Percentiles rank a stretch among this genome's conserved stretches.
These are phyloP conservation scores for Nicator chloris DNA, from an alignment of 2,113 vertebrate genomes.

Conservation along the genomic window DNA sequence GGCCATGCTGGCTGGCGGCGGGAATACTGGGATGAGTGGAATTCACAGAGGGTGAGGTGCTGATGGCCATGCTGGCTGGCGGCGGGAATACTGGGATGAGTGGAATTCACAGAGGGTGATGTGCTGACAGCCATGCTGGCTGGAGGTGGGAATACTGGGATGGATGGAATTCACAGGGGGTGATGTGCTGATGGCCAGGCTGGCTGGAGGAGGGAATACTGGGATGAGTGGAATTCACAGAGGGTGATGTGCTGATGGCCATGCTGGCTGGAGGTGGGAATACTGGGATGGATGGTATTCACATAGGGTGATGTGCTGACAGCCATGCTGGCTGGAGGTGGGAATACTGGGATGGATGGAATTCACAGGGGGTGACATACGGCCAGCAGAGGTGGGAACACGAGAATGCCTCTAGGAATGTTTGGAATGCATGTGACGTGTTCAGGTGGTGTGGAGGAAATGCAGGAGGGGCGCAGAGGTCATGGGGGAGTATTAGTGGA, in stretches of 20 bases:
- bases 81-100: neutral
- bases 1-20: neutral
- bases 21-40: neutral
- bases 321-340: constrained; percentile 73
- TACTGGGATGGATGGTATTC: neutral
- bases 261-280: no score
- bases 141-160: neutral
- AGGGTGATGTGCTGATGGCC: neutral
- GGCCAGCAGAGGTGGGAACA: rapidly evolving
- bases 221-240: neutral
- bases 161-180: neutral
- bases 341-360: neutral
- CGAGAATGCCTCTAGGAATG: neutral
- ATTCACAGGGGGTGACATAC: neutral
- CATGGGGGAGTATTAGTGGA: neutral
- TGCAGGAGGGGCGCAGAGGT: neutral
- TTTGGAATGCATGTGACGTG: rapidly evolving
- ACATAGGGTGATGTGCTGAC: neutral
- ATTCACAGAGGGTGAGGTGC: no score
- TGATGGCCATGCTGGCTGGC: neutral
- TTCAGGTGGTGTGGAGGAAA: no score
- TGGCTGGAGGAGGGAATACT: neutral
- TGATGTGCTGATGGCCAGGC: no score
- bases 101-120: neutral
- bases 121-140: neutral